Evolutionary conservation across 2,888 invertebrate genomes (phyloP).

Genomic region (Cylloceria caligata): DNA sequence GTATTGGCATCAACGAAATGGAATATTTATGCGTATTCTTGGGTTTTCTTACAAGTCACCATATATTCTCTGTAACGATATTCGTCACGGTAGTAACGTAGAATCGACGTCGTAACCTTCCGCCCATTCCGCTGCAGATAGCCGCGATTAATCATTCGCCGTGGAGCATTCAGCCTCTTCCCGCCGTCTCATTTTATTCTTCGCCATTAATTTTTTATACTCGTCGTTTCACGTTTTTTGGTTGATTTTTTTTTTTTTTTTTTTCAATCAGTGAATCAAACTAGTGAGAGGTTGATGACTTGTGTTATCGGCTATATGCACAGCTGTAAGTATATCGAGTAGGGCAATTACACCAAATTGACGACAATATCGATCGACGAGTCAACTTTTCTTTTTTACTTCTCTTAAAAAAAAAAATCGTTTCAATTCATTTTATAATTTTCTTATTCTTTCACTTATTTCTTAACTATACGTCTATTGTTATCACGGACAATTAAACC

Average conservation of each 20-base stretch:
- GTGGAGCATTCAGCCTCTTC: constrained; percentile 33
- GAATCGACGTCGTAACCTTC: constrained; percentile 24
- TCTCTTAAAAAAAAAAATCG: neutral
- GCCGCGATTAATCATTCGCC: constrained; percentile 56
- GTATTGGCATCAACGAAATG: constrained; percentile 20
- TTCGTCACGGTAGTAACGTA: constrained; percentile 38
- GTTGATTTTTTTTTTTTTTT: constrained; percentile 21
- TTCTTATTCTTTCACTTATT: too few species aligned
- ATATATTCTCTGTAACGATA: constrained; percentile 32
- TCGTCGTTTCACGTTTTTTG: neutral
- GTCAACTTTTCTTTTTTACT: neutral
- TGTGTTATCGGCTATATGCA: neutral
- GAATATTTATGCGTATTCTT: constrained; percentile 44
- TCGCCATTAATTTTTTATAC: constrained; percentile 31
- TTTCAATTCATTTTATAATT: neutral
- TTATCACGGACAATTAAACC: neutral
- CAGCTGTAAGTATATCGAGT: neutral
- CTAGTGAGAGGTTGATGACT: neutral
- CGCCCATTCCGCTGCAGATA: constrained; percentile 32
- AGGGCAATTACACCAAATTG: neutral
- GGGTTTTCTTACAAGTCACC: constrained; percentile 46
- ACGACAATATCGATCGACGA: neutral
- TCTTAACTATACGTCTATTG: too few species aligned
- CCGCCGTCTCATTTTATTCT: constrained; percentile 2
- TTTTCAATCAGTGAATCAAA: constrained; percentile 4